Percentiles rank a stretch among this genome's conserved stretches.
Evolutionary conservation across 2,888 invertebrate genomes (phyloP).

Genomic region (Criorhina ranunculi): DNA sequence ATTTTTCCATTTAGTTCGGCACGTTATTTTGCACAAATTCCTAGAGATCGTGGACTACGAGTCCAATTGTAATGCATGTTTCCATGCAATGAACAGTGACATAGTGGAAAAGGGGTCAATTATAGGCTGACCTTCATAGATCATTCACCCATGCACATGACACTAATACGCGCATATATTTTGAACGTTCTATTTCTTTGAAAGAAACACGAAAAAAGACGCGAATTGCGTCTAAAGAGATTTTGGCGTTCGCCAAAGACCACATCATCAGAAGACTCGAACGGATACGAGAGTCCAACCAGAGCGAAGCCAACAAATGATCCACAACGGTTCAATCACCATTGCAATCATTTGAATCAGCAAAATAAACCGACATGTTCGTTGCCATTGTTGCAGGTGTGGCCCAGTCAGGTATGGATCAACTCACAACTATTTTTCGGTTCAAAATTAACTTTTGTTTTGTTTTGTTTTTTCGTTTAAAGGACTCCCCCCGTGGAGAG

Average conservation of each 20-base stretch:
- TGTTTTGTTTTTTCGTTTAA: slow-evolving; percentile 74
- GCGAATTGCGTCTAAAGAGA: slow-evolving; percentile 84
- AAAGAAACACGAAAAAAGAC: slow-evolving; percentile 85
- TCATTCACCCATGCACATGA: neutral
- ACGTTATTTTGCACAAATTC: neutral
- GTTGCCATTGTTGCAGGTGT: slow-evolving; percentile 87
- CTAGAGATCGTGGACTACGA: neutral
- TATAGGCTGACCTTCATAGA: neutral
- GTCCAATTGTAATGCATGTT: neutral
- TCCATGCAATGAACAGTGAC: neutral
- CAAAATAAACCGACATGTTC: slow-evolving; percentile 85
- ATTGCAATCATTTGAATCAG: slow-evolving; percentile 79
- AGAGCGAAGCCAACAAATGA: slow-evolving; percentile 82
- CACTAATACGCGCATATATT: slow-evolving; percentile 5
- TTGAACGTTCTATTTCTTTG: slow-evolving; percentile 23
- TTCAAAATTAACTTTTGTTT: neutral
- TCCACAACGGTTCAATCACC: slow-evolving; percentile 83
- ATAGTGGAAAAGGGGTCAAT: slow-evolving; percentile 21
- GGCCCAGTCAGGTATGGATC: slow-evolving; percentile 87
- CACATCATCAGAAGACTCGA: slow-evolving; percentile 84
- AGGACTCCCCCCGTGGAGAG: slow-evolving; percentile 89
- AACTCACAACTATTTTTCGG: neutral
- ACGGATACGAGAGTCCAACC: slow-evolving; percentile 86
- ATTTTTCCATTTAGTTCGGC: slow-evolving; percentile 46
- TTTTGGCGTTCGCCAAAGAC: slow-evolving; percentile 85